A percentile compares a stretch with the other conserved stretches of the same genome.
Conservation (phyloP, 2,797 vertebrate species). For the Acanthurus tractus region DNA sequence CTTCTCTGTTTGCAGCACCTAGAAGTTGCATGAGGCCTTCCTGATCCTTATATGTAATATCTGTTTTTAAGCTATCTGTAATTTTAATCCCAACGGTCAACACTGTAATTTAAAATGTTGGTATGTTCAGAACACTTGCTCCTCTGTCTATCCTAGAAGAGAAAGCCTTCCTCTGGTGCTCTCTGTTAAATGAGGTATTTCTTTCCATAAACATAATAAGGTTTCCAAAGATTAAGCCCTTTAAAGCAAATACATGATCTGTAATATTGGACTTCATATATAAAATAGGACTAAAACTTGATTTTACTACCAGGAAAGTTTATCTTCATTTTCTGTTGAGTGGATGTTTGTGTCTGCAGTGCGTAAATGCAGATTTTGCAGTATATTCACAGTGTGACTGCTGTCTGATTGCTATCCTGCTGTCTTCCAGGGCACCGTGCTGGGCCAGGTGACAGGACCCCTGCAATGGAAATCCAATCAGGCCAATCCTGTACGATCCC, state of each 20-base stretch:
- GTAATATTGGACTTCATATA: background rate
- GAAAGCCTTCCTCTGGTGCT: background rate
- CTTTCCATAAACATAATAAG: background rate
- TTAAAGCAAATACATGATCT: background rate
- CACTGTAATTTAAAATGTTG: no score
- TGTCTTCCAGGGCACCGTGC: constrained; percentile 49
- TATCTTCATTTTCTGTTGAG: background rate
- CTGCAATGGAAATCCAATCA: constrained; percentile 78
- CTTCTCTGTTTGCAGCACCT: background rate
- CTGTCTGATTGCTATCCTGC: constrained; percentile 69
- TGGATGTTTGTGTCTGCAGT: constrained; percentile 35
- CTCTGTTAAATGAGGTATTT: background rate
- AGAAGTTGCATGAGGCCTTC: no score
- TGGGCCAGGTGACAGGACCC: constrained; percentile 74
- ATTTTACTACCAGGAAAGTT: background rate
- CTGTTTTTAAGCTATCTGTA: no score
- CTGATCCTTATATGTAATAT: no score
- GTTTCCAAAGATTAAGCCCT: background rate
- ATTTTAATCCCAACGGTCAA: no score
- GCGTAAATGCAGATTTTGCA: constrained; percentile 40
- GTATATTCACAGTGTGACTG: constrained; percentile 52
- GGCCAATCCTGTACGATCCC: constrained; percentile 72
- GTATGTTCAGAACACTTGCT: background rate
- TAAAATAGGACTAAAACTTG: background rate
- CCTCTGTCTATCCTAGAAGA: background rate